Evolutionary conservation across 1,140 invertebrate species (phyloP).

Genomic region (Kradibia gibbosae): DNA sequence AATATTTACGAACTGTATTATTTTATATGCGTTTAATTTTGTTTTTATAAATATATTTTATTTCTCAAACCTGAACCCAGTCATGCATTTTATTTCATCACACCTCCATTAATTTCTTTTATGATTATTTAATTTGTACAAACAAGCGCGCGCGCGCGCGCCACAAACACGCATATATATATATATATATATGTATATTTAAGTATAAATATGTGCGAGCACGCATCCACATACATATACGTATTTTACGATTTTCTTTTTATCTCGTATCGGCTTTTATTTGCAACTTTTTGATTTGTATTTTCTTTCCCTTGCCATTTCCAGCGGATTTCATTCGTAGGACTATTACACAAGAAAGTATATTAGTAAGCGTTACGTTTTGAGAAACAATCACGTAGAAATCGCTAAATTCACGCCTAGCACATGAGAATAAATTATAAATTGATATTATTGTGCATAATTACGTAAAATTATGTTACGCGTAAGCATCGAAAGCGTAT

Average conservation of each 20-base stretch:
- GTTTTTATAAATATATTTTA: slow-evolving; percentile 73
- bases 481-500: no score
- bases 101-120: slow-evolving; percentile 6
- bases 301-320: no score
- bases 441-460: not conserved
- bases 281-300: no score
- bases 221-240: no score
- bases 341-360: not conserved
- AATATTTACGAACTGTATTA: slow-evolving; percentile 66
- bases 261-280: not conserved
- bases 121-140: no score
- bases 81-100: slow-evolving; percentile 44
- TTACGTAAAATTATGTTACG: not conserved
- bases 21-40: slow-evolving; percentile 69
- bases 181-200: no score
- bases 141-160: no score
- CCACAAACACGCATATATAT: no score
- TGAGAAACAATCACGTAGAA: slow-evolving; percentile 20
- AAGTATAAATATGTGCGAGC: no score
- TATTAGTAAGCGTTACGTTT: slow-evolving; percentile 26
- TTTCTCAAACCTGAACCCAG: slow-evolving; percentile 61
- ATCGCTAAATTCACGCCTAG: not conserved
- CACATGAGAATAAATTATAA: not conserved
- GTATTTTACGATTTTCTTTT: slow-evolving; percentile 34
- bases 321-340: not conserved